Evolutionary conservation across 2,113 vertebrate genomes (phyloP).

Genomic region (Triplophysa siluroides): DNA sequence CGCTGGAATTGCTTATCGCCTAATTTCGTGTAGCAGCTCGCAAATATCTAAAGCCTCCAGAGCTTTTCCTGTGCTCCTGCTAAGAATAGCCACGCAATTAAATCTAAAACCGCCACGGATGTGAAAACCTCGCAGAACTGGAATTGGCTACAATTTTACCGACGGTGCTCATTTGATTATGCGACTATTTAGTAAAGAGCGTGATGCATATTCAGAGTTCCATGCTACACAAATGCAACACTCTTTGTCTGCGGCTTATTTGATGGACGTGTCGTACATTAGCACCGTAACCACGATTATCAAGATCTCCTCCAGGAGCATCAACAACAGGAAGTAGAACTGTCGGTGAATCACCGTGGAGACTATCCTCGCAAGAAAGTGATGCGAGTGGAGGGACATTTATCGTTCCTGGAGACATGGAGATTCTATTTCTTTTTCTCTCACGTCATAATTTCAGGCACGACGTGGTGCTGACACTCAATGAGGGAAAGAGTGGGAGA

Average conservation of each 20-base stretch:
- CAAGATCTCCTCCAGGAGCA: conserved; percentile 1
- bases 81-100: conserved; percentile 68
- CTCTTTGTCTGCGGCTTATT: conserved; percentile 14
- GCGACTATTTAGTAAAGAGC: conserved; percentile 29
- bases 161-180: conserved; percentile 46
- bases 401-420: conserved; percentile 36
- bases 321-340: conserved; percentile 7
- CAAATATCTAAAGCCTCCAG: conserved; percentile 63
- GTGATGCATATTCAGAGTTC: conserved; percentile 39
- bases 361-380: conserved; percentile 6
- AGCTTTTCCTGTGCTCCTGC: conserved; percentile 52
- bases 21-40: conserved; percentile 64
- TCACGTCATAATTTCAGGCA: conserved; percentile 7
- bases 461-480: neutral
- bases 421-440: neutral
- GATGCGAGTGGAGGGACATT: conserved; percentile 5
- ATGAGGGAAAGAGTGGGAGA: conserved; percentile 8
- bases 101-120: conserved; percentile 54
- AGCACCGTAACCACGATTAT: neutral
- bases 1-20: conserved; percentile 62
- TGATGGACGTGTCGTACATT: conserved; percentile 36
- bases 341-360: conserved; percentile 12
- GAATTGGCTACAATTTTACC: conserved; percentile 62
- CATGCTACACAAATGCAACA: neutral
- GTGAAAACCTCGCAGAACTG: conserved; percentile 38